A percentile compares a stretch with the other conserved stretches of the same genome.
These are phyloP conservation scores for Periplaneta americana DNA, from an alignment of 1,140 invertebrate species.

Conservation along the genomic window DNA sequence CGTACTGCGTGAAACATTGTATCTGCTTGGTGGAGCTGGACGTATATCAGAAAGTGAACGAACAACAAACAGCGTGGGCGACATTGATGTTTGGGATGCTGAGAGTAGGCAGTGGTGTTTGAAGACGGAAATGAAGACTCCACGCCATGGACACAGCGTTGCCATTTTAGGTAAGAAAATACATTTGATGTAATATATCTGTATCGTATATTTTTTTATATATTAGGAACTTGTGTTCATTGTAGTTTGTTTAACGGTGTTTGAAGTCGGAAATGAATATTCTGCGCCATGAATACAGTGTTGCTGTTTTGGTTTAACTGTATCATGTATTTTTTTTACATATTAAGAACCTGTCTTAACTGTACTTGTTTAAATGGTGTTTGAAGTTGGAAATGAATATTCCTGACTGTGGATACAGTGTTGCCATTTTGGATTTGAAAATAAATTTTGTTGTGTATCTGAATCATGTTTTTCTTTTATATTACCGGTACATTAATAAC, in stretches of 20 bases:
- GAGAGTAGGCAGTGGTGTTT: constrained; percentile 43
- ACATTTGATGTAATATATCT: background rate
- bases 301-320: background rate
- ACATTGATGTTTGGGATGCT: constrained; percentile 50
- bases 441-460: too few species aligned
- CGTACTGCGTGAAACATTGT: constrained; percentile 48
- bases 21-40: constrained; percentile 52
- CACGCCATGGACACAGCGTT: constrained; percentile 52
- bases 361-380: too few species aligned
- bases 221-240: background rate
- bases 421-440: too few species aligned
- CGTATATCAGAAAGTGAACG: constrained; percentile 42
- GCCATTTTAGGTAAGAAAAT: constrained; percentile 44
- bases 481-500: too few species aligned
- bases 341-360: background rate
- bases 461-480: too few species aligned
- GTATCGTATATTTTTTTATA: background rate
- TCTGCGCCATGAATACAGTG: background rate
- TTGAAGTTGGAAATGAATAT: too few species aligned
- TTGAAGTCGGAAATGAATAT: too few species aligned
- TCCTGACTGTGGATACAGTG: too few species aligned
- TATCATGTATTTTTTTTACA: background rate
- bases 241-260: background rate
- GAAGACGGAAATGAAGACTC: constrained; percentile 48
- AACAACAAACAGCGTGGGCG: constrained; percentile 46